phyloP scores from a whole-genome alignment of 2,797 vertebrate species.

The Halcyon badia region DNA sequence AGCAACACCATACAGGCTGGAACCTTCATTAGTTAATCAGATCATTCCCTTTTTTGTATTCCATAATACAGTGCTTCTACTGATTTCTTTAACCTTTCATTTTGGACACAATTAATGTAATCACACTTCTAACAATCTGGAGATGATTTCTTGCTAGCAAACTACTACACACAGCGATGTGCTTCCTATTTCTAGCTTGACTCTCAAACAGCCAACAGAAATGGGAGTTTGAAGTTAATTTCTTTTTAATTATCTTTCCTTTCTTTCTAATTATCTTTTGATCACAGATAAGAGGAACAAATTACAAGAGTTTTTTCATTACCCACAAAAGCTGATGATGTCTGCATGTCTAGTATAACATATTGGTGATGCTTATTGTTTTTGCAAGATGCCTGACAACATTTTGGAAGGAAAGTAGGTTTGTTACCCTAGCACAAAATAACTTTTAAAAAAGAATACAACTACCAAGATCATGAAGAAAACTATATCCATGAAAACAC shows the following conservation, averaged over 20 bases:
- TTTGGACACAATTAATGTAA: conserved; percentile 60
- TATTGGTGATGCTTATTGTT: conserved; percentile 52
- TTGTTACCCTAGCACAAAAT: neutral
- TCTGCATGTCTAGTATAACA: conserved; percentile 23
- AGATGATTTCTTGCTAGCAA: conserved; percentile 58
- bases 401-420: conserved; percentile 13
- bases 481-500: neutral
- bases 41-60: conserved; percentile 12
- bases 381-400: conserved; percentile 36
- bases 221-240: conserved; percentile 73
- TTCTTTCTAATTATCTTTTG: conserved; percentile 79
- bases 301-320: conserved; percentile 74
- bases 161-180: neutral
- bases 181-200: conserved; percentile 57
- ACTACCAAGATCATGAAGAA: neutral
- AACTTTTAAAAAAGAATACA: neutral
- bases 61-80: conserved; percentile 10
- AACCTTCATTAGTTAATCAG: conserved; percentile 19
- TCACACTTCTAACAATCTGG: conserved; percentile 44
- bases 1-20: neutral
- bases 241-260: conserved; percentile 79
- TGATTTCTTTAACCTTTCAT: conserved; percentile 52
- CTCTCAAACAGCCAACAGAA: conserved; percentile 60
- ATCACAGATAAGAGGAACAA: conserved; percentile 77
- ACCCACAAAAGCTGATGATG: conserved; percentile 67